Percentiles rank a stretch among this genome's conserved stretches.
These are phyloP conservation scores for Tetragonula carbonaria DNA, from an alignment of 2,888 invertebrate species.

Conservation along the genomic window DNA sequence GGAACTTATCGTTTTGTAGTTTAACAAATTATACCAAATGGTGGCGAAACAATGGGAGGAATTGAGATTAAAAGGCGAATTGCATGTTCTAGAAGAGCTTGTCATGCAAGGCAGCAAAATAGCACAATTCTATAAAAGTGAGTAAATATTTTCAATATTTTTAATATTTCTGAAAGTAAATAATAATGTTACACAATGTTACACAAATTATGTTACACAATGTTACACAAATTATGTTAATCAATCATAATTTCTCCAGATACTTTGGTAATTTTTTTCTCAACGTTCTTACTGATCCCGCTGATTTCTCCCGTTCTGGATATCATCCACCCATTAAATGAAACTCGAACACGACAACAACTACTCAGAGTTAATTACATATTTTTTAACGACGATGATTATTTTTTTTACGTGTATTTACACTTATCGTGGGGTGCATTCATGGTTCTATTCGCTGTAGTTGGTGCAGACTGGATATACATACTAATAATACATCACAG, in stretches of 20 bases:
- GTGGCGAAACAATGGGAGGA: slow-evolving; percentile 8
- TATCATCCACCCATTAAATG: background rate
- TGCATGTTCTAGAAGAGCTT: background rate
- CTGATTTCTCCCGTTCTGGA: slow-evolving; percentile 1
- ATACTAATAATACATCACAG: slow-evolving; percentile 41
- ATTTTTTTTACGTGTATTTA: slow-evolving; percentile 31
- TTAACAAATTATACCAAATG: background rate
- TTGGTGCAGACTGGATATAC: slow-evolving; percentile 42
- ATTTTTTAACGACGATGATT: slow-evolving; percentile 1
- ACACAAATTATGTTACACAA: background rate
- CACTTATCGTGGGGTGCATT: background rate
- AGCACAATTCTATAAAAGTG: slow-evolving; percentile 12
- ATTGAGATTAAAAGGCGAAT: background rate
- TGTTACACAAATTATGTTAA: background rate
- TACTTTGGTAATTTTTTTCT: background rate
- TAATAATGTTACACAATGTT: background rate
- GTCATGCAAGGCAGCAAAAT: slow-evolving; percentile 7
- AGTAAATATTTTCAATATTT: background rate
- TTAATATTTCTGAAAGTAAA: background rate
- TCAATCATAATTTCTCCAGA: background rate
- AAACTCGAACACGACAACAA: slow-evolving; percentile 13
- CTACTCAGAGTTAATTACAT: slow-evolving; percentile 2
- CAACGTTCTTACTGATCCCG: background rate
- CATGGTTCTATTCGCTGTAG: too few relatives aligned
- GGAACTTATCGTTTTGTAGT: background rate